Base-by-base conservation (phyloP, 2,888 invertebrate genomes). In the Temnothorax rugatulus region DNA sequence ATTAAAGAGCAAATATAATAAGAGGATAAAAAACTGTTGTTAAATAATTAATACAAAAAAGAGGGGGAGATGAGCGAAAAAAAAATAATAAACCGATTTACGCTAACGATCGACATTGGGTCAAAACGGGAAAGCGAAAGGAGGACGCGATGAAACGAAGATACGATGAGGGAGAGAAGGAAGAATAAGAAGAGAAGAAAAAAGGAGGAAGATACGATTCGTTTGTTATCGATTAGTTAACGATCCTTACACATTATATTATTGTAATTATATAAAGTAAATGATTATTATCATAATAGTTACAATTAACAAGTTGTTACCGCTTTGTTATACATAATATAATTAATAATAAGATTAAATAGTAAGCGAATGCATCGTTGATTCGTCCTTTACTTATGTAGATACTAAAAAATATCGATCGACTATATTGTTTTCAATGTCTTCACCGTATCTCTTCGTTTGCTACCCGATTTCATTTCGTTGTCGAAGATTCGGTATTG, bases 261-360 rank as follows among this genome's bases (percentile, higher is more conserved):
- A 94, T 92, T 93, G 94, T 94, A 94, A 94, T 94, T 94, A 94
- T 93, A 93, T 94, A 93, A 93, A 93, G 91, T 92, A 92, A 92
- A 91, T 91, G 93, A 94, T 94, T 94, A 94, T 93, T 94, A 94
- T 91, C 93, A 92, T 94, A 94, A 94, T 94, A 94, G 94, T 93
- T 94, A 94, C 93, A 93, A 94, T 94, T 93, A 94, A 94, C 94
- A 94, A 94, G 94, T 94, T 94, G 94, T 94, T 94, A 94, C 93
- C 93, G 94, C 94, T 94, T 94, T 94, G 94, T 94, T 94, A 94
- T 94, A 94, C 94, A 94, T 94, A 92, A 94, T 94, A 94, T 94
- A 94, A 94, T 94, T 94, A 94, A 94, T 93, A 94, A 90, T 94
- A 94, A 93, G 92, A 94, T 93, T 93, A 93, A 93, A 93, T 90